phyloP scores from a whole-genome alignment of 2,113 vertebrate species.

The Rhabdomys dilectus region DNA sequence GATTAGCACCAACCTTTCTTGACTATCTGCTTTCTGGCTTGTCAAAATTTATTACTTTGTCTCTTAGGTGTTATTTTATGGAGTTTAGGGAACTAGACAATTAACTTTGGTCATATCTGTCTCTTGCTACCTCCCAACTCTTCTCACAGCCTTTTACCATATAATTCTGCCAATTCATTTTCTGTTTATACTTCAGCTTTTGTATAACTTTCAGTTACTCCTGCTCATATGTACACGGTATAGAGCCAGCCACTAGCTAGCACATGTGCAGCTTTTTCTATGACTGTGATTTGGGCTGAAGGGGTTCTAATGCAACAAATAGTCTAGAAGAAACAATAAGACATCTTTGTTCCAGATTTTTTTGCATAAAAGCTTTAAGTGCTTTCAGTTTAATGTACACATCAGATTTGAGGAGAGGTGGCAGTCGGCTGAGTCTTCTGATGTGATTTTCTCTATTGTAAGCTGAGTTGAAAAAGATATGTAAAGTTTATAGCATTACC shows the following conservation, averaged over 20 bases:
- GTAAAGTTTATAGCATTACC: background rate
- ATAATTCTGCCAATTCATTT: background rate
- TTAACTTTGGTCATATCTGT: background rate
- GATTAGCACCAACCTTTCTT: background rate
- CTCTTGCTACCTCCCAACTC: background rate
- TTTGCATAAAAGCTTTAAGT: constrained; percentile 21
- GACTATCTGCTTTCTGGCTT: background rate
- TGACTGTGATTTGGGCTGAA: background rate
- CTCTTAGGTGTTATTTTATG: background rate
- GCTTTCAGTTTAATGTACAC: background rate
- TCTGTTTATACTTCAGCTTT: background rate
- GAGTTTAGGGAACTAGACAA: background rate
- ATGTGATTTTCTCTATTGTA: background rate
- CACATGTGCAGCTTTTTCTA: background rate
- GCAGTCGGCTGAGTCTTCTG: background rate
- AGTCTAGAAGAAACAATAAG: background rate
- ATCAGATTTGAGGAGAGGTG: background rate
- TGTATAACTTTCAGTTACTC: background rate
- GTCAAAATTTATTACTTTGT: background rate
- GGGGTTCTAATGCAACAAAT: constrained; percentile 4
- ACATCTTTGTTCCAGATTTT: constrained; percentile 1
- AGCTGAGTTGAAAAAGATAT: background rate
- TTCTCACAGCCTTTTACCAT: background rate
- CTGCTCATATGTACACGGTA: background rate
- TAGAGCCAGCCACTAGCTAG: background rate